These are phyloP conservation scores for Agrotis ipsilon DNA, from an alignment of 2,888 invertebrate genomes.

Conservation along the genomic window DNA sequence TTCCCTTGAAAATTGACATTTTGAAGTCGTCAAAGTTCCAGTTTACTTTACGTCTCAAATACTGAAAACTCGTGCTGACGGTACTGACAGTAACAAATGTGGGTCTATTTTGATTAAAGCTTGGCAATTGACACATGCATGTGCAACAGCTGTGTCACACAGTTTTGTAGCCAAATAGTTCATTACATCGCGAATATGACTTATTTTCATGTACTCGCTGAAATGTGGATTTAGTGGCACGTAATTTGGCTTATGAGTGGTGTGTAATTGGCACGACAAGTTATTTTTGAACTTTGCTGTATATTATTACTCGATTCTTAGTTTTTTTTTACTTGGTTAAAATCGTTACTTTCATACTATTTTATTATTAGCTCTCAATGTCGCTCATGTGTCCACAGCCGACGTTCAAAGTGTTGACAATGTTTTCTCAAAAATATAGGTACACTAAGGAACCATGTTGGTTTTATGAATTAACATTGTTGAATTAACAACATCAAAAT, in stretches of 20 bases:
- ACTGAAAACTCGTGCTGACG: not conserved
- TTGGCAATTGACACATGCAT: slow-evolving; percentile 40
- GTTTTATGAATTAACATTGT: not conserved
- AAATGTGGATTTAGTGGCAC: not conserved
- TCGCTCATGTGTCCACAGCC: slow-evolving; percentile 50
- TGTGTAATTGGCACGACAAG: too few relatives aligned
- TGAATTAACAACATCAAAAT: too few relatives aligned
- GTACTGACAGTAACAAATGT: slow-evolving; percentile 10
- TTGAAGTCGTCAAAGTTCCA: too few relatives aligned
- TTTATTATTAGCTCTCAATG: too few relatives aligned
- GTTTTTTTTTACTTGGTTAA: too few relatives aligned
- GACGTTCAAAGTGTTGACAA: slow-evolving; percentile 30
- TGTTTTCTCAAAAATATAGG: slow-evolving; percentile 25
- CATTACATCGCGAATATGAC: slow-evolving; percentile 27
- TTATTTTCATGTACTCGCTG: not conserved
- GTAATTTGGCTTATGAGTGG: too few relatives aligned
- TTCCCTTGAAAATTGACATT: too few relatives aligned
- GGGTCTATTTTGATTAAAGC: slow-evolving; percentile 23
- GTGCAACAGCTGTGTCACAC: slow-evolving; percentile 18
- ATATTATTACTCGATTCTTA: too few relatives aligned
- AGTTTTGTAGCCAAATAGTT: slow-evolving; percentile 26
- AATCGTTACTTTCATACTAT: too few relatives aligned
- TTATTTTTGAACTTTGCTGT: too few relatives aligned
- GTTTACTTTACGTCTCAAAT: too few relatives aligned
- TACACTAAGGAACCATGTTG: not conserved